Evolutionary conservation across 2,797 vertebrate species (phyloP).

Genomic region (Peromyscus melanophrys): DNA sequence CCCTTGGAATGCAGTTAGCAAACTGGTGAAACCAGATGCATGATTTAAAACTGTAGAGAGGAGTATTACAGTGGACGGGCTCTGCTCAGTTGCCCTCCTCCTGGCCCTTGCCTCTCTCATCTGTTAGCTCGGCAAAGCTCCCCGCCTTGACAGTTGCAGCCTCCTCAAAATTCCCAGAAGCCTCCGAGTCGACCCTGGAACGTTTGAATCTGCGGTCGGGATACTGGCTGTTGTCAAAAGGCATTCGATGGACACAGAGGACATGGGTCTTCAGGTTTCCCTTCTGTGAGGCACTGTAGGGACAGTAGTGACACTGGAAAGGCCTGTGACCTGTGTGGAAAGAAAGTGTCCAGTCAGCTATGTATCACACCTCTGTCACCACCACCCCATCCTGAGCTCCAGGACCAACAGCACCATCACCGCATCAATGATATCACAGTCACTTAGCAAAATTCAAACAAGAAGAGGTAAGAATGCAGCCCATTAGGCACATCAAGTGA

Average conservation of each 20-base stretch:
- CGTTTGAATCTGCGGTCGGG: conserved; percentile 97
- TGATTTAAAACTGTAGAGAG: conserved; percentile 72
- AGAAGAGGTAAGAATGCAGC: neutral
- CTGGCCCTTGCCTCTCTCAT: conserved; percentile 86
- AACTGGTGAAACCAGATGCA: conserved; percentile 72
- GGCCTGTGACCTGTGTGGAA: conserved; percentile 92
- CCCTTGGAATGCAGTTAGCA: conserved; percentile 79
- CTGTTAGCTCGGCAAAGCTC: conserved; percentile 84
- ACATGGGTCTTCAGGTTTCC: conserved; percentile 98
- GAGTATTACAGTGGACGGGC: conserved; percentile 75
- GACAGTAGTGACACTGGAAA: conserved; percentile 96
- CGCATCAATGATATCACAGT: too few relatives aligned
- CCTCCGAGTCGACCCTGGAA: conserved; percentile 92
- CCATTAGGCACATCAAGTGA: neutral
- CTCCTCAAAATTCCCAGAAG: conserved; percentile 90
- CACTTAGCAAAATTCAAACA: neutral
- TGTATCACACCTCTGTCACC: neutral
- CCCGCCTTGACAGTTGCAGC: conserved; percentile 80
- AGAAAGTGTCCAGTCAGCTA: conserved; percentile 81
- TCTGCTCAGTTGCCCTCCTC: conserved; percentile 85
- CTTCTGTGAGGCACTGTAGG: conserved; percentile 97
- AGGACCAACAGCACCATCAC: accelerated
- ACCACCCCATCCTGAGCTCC: too few relatives aligned
- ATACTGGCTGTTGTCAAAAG: conserved; percentile 98
- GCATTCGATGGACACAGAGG: conserved; percentile 97